Evolutionary conservation across 2,113 vertebrate species (phyloP).

Genomic region (Colinus virginianus): DNA sequence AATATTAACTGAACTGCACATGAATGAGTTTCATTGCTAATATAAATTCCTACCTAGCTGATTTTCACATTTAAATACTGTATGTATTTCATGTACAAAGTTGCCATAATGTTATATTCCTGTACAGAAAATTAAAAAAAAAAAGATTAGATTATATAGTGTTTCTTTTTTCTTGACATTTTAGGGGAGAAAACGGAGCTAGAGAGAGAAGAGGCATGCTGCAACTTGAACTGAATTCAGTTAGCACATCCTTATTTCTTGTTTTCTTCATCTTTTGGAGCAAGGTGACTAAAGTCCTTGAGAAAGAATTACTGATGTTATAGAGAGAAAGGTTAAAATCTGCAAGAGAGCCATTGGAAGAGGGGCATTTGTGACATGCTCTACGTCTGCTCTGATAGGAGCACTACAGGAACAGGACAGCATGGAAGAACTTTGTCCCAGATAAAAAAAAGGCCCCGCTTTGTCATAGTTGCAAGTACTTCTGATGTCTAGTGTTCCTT

Average conservation of each 20-base stretch:
- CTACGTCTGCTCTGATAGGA: neutral
- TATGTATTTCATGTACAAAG: constrained; percentile 96
- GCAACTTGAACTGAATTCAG: neutral
- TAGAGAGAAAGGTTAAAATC: neutral
- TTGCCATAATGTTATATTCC: constrained; percentile 86
- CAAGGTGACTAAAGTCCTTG: neutral
- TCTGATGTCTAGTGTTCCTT: neutral
- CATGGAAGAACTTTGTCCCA: neutral
- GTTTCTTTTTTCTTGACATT: constrained; percentile 34
- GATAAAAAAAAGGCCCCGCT: neutral
- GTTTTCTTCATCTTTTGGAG: neutral
- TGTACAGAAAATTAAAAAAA: constrained; percentile 86
- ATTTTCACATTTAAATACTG: constrained; percentile 87
- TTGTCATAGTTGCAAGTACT: rapidly evolving
- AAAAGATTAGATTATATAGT: constrained; percentile 78
- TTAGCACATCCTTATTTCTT: neutral
- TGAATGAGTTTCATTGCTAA: constrained; percentile 80
- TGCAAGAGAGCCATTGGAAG: neutral
- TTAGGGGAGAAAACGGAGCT: neutral
- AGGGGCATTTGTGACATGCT: neutral
- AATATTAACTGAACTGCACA: constrained; percentile 80
- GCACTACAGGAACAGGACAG: neutral
- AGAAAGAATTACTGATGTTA: neutral
- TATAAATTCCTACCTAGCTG: constrained; percentile 91
- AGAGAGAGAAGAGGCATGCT: neutral